Evolutionary conservation across 2,888 invertebrate genomes (phyloP), one percentile per base, ranked within the genome.

Genomic region (Belgica antarctica): DNA sequence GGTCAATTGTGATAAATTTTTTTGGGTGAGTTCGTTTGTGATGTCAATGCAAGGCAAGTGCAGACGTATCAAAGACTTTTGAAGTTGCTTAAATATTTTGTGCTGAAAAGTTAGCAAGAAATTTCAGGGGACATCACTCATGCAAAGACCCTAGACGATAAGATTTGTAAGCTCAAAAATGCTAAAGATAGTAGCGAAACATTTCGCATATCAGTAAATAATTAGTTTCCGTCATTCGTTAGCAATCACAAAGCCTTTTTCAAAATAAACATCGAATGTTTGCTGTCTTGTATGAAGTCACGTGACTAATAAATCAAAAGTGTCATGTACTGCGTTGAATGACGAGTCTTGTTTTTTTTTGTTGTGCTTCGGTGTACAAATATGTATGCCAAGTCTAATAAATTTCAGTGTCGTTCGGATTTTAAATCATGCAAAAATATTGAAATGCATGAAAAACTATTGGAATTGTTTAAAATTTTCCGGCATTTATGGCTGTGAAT

Each of bases 231-330:
- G 52, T n/a, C n/a, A n/a, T n/a, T n/a, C n/a, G n/a, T n/a, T n/a
- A n/a, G n/a, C n/a, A n/a, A n/a, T n/a, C n/a, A n/a, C n/a, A n/a
- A n/a, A n/a, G n/a, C n/a, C n/a, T n/a, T n/a, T n/a, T 52, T 17
- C 19, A 52, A 52, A 59, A 59, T 27, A 59, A 17, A 25, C 22
- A 27, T 27, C 25, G 27, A n/a, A 59, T 27, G 22, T 59, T 27
- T 27, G 59, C 25, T 24, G 27, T 27, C 59, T 59, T 27, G n/a
- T 12, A 27, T 19, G 15, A 27, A 59, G 59, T 19, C 59, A 59
- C 59, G 59, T 59, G 59, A 59, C 59, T 59, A 59, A 59, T 59
- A 59, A 59, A 59, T 59, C 59, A 59, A 59, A 59, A 5, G 25
- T 59, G 59, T 59, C 59, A 59, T 59, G 59, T 59, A 27, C 3